Evolutionary conservation across 2,113 vertebrate species (phyloP).

Genomic region (Megaptera novaeangliae): DNA sequence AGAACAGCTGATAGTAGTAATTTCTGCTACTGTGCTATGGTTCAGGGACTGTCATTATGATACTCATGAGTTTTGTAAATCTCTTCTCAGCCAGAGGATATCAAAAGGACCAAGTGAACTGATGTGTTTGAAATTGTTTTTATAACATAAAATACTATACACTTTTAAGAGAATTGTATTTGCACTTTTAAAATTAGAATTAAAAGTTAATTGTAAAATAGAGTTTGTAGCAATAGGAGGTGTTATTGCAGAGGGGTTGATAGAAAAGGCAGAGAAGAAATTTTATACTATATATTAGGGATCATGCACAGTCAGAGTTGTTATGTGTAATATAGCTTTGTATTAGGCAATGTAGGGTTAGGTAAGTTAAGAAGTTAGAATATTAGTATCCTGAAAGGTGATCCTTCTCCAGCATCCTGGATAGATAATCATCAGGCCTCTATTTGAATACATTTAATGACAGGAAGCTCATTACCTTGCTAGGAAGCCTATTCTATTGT

Average conservation of each 20-base stretch:
- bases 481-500: not conserved
- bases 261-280: not conserved
- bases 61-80: constrained; percentile 8
- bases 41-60: not conserved
- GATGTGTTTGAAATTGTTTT: not conserved
- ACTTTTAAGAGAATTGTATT: not conserved
- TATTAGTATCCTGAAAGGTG: not conserved
- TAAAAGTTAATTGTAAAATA: constrained; percentile 14
- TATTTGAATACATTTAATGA: not conserved
- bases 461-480: not conserved
- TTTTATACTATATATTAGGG: not conserved
- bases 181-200: not conserved
- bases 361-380: not conserved
- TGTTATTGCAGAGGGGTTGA: not conserved
- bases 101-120: constrained; percentile 4
- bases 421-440: not conserved
- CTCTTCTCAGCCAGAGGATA: not conserved
- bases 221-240: not conserved
- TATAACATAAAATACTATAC: not conserved
- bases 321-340: not conserved
- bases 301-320: not conserved
- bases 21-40: not conserved
- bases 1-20: not conserved
- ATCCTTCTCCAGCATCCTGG: not conserved
- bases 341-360: not conserved